These are phyloP conservation scores for Hyles lineata DNA, from an alignment of 2,888 invertebrate species.

Conservation along the genomic window DNA sequence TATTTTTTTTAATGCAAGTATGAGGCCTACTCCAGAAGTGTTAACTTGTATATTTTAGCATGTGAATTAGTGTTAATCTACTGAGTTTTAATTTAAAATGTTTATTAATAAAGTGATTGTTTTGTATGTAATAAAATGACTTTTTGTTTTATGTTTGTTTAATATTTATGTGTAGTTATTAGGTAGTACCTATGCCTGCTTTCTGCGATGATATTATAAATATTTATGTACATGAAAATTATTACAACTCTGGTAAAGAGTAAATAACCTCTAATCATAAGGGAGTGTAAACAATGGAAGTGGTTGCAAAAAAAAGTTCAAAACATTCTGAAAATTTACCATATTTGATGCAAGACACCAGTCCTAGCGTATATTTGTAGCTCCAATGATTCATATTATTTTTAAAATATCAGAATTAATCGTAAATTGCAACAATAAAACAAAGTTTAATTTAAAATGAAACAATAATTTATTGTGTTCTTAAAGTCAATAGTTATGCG, in stretches of 20 bases:
- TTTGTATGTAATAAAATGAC: slow-evolving; percentile 29
- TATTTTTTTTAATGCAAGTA: not conserved
- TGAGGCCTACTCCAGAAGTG: not conserved
- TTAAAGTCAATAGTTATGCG: slow-evolving; percentile 71
- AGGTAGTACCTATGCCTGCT: not conserved
- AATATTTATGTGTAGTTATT: not conserved
- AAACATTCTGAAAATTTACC: too few species aligned
- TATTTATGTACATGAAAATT: too few species aligned
- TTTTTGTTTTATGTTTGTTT: slow-evolving; percentile 19
- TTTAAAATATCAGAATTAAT: not conserved
- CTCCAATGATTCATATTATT: too few species aligned
- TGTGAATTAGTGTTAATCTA: slow-evolving; percentile 15
- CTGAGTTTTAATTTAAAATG: slow-evolving; percentile 12
- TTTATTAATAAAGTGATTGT: slow-evolving; percentile 35
- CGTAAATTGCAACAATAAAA: slow-evolving; percentile 33
- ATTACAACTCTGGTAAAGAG: too few species aligned
- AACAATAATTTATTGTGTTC: slow-evolving; percentile 83
- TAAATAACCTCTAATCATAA: too few species aligned
- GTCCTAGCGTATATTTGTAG: too few species aligned
- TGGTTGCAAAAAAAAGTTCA: too few species aligned
- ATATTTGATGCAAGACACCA: too few species aligned
- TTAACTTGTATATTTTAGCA: not conserved
- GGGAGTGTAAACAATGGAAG: too few species aligned
- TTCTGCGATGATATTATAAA: too few species aligned
- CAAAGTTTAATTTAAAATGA: slow-evolving; percentile 61